Base-by-base conservation (phyloP, 2,797 vertebrate genomes). In the Spizella passerina region DNA sequence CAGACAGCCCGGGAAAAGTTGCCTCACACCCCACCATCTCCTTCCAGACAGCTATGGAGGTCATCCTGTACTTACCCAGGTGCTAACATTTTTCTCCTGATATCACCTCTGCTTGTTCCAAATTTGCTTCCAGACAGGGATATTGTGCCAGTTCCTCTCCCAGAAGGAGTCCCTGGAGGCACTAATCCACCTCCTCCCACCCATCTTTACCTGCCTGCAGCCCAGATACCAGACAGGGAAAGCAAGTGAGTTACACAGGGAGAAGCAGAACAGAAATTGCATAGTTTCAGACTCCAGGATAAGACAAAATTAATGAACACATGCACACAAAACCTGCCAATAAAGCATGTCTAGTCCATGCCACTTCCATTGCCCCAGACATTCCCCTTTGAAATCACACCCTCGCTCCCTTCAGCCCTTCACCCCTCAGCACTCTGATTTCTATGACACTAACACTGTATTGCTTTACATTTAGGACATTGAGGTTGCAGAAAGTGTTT, bases 401-500 rank as follows among this genome's bases (percentile, higher is more conserved):
- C 39, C 52, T 88, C 1, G 0, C 20, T 95, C 39, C 57, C 32
- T 55, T 75, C 65, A 87, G 29, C 27, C 9, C 0, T 65, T 86
- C 55, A 86, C 39, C 34, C 19, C 1, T 0, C n/a, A 90, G 39
- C 56, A 82, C 57, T 64, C 69, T 87, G 55, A 80, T 96, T 96
- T 91, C 56, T 89, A 10, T 43, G 87, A 81, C 60, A 44, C 72
- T 64, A 34, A 4, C 63, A 46, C 59, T 63, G 47, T 94, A 81
- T 91, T 94, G 85, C 76, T 88, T 94, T 95, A 91, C 55, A 30
- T 88, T 69, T 72, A 93, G 85, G 77, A 94, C 73, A 82, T 0
- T 21, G 86, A 96, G 93, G 95, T 96, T 82, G 77, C 75, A 72
- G 85, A 91, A 94, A 82, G 73, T 66, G 94, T 90, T 95, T 93